phyloP scores from a whole-genome alignment of 1,140 invertebrate genomes.

The Pseudomyrmex pallidus region DNA sequence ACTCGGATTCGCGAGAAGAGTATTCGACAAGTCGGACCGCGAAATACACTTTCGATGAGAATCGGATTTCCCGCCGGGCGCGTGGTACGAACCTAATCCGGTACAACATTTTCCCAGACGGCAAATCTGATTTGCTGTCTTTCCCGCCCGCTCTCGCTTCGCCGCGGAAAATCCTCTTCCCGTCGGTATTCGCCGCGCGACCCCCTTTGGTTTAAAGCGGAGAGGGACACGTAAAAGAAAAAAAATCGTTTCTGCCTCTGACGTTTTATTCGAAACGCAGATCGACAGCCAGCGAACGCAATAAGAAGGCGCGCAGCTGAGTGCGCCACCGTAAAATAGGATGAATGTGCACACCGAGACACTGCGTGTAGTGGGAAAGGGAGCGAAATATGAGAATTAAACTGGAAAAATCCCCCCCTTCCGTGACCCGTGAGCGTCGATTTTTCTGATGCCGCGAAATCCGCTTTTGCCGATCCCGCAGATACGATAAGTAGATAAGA shows the following conservation, averaged over 20 bases:
- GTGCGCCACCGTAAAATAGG: conserved; percentile 65
- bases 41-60: conserved; percentile 59
- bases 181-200: conserved; percentile 6
- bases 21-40: conserved; percentile 35
- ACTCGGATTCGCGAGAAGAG: conserved; percentile 24
- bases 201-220: conserved; percentile 36
- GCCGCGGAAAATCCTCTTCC: conserved; percentile 18
- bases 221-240: background rate
- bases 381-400: conserved; percentile 48
- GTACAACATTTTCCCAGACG: conserved; percentile 60
- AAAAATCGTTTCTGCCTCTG: conserved; percentile 50
- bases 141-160: conserved; percentile 31
- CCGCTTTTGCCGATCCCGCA: conserved; percentile 42
- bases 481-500: conserved; percentile 43
- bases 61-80: conserved; percentile 53
- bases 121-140: conserved; percentile 62
- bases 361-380: background rate
- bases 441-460: conserved; percentile 53
- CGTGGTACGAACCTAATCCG: conserved; percentile 57
- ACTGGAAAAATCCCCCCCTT: conserved; percentile 8
- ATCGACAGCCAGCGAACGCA: conserved; percentile 58
- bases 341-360: conserved; percentile 41
- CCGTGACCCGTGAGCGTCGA: conserved; percentile 29
- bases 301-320: conserved; percentile 50
- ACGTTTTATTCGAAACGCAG: conserved; percentile 64